Conservation (phyloP, 2,888 invertebrate genomes). For the Keiferia lycopersicella region DNA sequence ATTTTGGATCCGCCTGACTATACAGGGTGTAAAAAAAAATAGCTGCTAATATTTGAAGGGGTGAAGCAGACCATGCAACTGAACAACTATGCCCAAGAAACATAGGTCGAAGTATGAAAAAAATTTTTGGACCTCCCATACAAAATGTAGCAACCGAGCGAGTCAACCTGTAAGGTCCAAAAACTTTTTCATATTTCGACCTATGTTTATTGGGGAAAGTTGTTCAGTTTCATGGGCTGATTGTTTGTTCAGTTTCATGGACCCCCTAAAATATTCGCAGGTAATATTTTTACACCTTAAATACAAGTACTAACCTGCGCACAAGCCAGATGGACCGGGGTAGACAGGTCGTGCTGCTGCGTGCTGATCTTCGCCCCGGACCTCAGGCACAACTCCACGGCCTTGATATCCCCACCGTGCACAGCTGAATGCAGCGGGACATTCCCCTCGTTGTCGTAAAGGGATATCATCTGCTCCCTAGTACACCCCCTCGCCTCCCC, state of each 20-base stretch:
- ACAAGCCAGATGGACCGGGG: conserved; percentile 94
- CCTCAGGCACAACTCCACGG: conserved; percentile 91
- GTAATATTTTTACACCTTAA: neutral
- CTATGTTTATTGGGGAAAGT: too few species aligned
- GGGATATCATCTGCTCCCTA: conserved; percentile 90
- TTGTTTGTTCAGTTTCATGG: too few species aligned
- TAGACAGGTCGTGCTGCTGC: conserved; percentile 93
- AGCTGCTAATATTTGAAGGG: too few species aligned
- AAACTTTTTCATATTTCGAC: too few species aligned
- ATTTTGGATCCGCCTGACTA: too few species aligned
- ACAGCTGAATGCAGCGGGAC: conserved; percentile 89
- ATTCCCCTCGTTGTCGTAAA: conserved; percentile 93
- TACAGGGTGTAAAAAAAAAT: too few species aligned
- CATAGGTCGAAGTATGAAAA: too few species aligned
- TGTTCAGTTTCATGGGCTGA: neutral
- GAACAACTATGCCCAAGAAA: too few species aligned
- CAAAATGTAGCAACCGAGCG: too few species aligned
- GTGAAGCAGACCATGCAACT: too few species aligned
- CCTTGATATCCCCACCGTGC: conserved; percentile 88
- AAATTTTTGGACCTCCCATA: too few species aligned
- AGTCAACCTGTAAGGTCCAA: too few species aligned
- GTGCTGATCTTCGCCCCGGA: conserved; percentile 94
- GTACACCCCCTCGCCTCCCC: conserved; percentile 90
- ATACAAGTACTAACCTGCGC: conserved; percentile 73
- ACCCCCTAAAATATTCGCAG: neutral